Base-by-base conservation (phyloP, 2,113 vertebrate species). In the Callipepla californica region DNA sequence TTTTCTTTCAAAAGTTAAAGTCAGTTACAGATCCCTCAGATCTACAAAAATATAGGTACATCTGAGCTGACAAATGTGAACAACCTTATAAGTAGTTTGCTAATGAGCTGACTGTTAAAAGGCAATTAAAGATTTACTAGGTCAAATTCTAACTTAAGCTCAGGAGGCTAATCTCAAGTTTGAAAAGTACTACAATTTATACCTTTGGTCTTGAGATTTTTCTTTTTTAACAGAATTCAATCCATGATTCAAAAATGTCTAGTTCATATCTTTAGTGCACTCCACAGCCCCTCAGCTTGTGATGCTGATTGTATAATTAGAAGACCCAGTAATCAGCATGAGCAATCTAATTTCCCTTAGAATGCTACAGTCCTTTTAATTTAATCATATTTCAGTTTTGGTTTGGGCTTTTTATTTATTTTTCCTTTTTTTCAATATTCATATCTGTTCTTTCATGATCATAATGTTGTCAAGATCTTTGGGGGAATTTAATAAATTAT, bases 291-390 rank as follows among this genome's bases (percentile, higher is more conserved):
- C 28, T 57, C 28, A 18, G 36, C 34, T 59, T 70, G 8, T 94
- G 77, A 89, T 12, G 9, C 7, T 53, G 5, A 87, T 66, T 11
- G 68, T 28, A 68, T 63, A 93, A 87, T 87, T 89, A 94, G 42
- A 28, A 96, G 48, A 80, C 28, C 74, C 12, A 89, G 30, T 51
- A 38, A 69, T 72, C 70, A 89, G 81, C 42, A 48, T 65, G 6
- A 61, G n/a, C 36, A 89, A 92, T 80, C 73, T 89, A 53, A 80
- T 95, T 95, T 92, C 13, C 9, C 9, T 80, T 68, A 78, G 22
- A 76, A 40, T 87, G 45, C 53, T 66, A 73, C 16, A 80, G 8
- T 19, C 14, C 20, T 62, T 50, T 68, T 51, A 61, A 5, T 38
- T 79, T 67, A 95, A 83, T 90, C 75, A 85, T 34, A 48, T 57